Evolutionary conservation across 2,113 vertebrate genomes (phyloP).

Genomic region (Odobenus rosmarus): DNA sequence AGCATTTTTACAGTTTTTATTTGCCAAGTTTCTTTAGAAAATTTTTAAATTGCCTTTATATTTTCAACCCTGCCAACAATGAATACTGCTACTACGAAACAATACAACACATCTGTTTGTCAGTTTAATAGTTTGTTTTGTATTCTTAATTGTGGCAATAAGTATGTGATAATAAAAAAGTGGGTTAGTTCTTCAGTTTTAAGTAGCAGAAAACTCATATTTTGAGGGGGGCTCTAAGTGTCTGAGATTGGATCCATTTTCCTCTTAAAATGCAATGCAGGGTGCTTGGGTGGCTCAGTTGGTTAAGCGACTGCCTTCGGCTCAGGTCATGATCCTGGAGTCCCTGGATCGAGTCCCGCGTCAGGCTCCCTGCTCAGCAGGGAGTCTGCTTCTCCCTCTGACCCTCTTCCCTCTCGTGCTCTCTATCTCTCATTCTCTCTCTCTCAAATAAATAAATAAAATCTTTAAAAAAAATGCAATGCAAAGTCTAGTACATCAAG

Average conservation of each 20-base stretch:
- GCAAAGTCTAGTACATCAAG: not conserved
- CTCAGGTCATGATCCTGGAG: too few species aligned
- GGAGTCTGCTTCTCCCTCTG: too few species aligned
- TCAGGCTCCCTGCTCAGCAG: too few species aligned
- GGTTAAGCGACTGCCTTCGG: too few species aligned
- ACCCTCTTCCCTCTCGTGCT: too few species aligned
- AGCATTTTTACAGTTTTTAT: not conserved
- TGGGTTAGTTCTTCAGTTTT: not conserved
- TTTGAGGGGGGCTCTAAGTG: not conserved
- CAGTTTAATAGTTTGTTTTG: not conserved
- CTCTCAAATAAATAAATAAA: too few species aligned
- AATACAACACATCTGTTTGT: not conserved
- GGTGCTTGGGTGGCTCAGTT: too few species aligned
- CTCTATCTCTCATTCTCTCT: too few species aligned
- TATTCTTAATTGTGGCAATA: not conserved
- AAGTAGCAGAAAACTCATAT: not conserved
- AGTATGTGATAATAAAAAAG: not conserved
- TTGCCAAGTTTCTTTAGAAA: not conserved
- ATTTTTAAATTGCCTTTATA: not conserved
- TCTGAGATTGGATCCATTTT: not conserved
- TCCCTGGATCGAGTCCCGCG: too few species aligned
- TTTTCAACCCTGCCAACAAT: not conserved
- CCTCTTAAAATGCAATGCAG: not conserved
- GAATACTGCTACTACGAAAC: not conserved
- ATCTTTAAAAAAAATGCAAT: not conserved